Base-by-base conservation (phyloP, 2,888 invertebrate species). In the Hemicrepidius hirtus region DNA sequence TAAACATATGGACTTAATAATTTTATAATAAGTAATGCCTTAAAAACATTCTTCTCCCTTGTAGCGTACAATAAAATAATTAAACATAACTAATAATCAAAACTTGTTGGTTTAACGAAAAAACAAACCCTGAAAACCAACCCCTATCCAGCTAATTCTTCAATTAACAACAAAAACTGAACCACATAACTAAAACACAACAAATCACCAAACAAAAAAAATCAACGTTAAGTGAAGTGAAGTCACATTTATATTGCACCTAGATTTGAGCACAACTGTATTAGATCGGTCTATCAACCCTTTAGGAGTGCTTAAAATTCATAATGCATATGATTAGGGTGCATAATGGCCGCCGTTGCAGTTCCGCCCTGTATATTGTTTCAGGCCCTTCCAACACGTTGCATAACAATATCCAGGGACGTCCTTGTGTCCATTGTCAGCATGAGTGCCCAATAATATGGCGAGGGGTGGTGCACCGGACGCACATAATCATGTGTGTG, bases 331-430 rank as follows among this genome's bases (percentile, higher is more conserved):
- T 55, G 62, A 75, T 71, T 74, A 76, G 55, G 68, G 55, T 68
- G 69, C 62, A 68, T 78, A 75, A 81, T 82, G 82, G 82, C 80
- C 68, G 82, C 76, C 78, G 67, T 49, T 74, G 75, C 72, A 62
- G 80, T 77, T 78, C 79, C 82, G 82, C 82, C 82, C 81, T 75
- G 73, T 65, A 80, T 76, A 82, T 83, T 83, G 83, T 83, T 82
- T 83, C 79, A 80, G 75, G 78, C 80, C 81, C 81, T 82, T 80
- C 79, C 80, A 78, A 24, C 35, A 9, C 74, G 53, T 32, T 40
- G 59, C 44, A 35, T 41, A 71, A 73, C 53, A 64, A 69, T 59
- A 62, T 66, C 44, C 76, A 81, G 81, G 82, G 81, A 79, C 81
- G 80, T 79, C 77, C 82, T 80, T 68, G 57, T 74, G 77, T 65